Conservation (phyloP, 2,888 invertebrate genomes). For the Ptychoptera albimana region DNA sequence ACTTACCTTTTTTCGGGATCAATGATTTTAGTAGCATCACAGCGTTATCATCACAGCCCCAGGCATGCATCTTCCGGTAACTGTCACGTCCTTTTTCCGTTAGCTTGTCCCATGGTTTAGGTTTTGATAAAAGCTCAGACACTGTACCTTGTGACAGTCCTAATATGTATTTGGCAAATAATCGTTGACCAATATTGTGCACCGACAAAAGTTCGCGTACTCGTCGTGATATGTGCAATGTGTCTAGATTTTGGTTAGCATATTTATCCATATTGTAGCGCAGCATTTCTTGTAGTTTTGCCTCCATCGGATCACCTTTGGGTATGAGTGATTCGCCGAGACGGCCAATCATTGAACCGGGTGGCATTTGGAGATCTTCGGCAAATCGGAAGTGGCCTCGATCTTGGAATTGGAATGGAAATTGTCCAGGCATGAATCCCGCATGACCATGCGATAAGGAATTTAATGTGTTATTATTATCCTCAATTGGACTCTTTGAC, state of each 20-base stretch:
- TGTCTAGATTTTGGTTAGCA: slow-evolving; percentile 85
- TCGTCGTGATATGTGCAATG: slow-evolving; percentile 82
- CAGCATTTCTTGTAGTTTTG: slow-evolving; percentile 81
- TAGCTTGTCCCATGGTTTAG: slow-evolving; percentile 98
- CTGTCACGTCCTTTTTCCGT: slow-evolving; percentile 99
- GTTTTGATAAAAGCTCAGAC: slow-evolving; percentile 93
- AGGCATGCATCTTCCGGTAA: slow-evolving; percentile 98
- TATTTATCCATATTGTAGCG: slow-evolving; percentile 93
- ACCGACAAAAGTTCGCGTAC: slow-evolving; percentile 88
- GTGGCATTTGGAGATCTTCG: slow-evolving; percentile 62
- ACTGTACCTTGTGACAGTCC: slow-evolving; percentile 96
- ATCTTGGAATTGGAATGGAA: slow-evolving; percentile 66
- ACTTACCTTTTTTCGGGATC: slow-evolving; percentile 93
- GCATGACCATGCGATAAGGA: slow-evolving; percentile 24
- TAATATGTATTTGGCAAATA: slow-evolving; percentile 97
- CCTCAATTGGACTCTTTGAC: slow-evolving; percentile 37
- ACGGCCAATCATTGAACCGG: slow-evolving; percentile 68
- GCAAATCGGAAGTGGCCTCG: slow-evolving; percentile 70
- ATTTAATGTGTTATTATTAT: slow-evolving; percentile 36
- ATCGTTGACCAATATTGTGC: slow-evolving; percentile 95
- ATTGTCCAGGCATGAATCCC: slow-evolving; percentile 28
- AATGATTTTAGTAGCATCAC: slow-evolving; percentile 94
- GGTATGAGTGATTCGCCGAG: slow-evolving; percentile 82
- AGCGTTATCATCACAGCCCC: slow-evolving; percentile 96
- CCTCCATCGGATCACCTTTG: slow-evolving; percentile 88